phyloP scores from a whole-genome alignment of 1,140 invertebrate genomes.

The Leptinotarsa lineolata region DNA sequence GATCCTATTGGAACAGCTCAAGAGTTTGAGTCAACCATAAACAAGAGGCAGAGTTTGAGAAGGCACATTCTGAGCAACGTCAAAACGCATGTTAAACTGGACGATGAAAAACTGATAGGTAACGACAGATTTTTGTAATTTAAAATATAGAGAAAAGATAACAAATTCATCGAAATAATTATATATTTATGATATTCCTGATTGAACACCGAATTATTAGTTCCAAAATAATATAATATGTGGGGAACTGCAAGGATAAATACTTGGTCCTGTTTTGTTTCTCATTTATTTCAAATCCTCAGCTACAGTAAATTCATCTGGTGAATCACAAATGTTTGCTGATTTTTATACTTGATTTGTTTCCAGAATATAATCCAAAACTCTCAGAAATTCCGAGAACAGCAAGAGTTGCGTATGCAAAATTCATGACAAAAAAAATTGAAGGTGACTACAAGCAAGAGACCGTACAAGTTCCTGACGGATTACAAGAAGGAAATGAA shows the following conservation, averaged over 20 bases:
- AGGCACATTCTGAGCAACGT: slow-evolving; percentile 43
- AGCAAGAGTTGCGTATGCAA: slow-evolving; percentile 80
- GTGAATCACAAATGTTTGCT: background rate
- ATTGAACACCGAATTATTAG: background rate
- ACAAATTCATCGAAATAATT: background rate
- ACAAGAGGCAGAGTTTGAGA: slow-evolving; percentile 70
- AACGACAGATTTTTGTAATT: slow-evolving; percentile 38
- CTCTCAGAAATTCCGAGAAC: slow-evolving; percentile 72
- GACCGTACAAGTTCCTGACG: slow-evolving; percentile 37
- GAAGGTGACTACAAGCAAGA: slow-evolving; percentile 60
- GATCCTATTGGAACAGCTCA: slow-evolving; percentile 80
- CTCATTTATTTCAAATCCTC: no score
- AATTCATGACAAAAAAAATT: slow-evolving; percentile 77
- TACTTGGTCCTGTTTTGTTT: no score
- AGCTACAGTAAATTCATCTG: no score
- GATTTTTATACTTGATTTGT: background rate
- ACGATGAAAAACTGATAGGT: slow-evolving; percentile 71
- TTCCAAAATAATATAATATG: no score
- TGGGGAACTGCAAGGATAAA: no score
- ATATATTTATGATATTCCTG: background rate
- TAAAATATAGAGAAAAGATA: background rate
- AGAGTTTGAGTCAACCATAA: slow-evolving; percentile 64
- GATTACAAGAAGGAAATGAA: background rate
- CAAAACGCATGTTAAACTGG: slow-evolving; percentile 65
- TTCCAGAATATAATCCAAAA: slow-evolving; percentile 78